Conservation (phyloP, 2,113 vertebrate species). For the Orycteropus afer region DNA sequence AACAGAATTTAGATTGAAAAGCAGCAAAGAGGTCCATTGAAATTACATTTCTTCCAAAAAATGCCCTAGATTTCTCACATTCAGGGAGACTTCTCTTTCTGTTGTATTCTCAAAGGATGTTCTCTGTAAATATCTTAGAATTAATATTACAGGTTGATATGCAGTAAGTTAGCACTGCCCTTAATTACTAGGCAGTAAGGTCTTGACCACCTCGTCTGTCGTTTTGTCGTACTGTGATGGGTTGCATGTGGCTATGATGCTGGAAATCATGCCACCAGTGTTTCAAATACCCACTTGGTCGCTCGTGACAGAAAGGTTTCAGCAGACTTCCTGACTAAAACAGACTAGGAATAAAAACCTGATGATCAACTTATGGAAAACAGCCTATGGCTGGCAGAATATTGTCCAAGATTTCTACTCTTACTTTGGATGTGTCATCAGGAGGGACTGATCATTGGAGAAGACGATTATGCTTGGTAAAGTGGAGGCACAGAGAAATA, state of each 20-base stretch:
- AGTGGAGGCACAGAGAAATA: not conserved
- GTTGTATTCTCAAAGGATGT: not conserved
- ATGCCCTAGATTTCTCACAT: not conserved
- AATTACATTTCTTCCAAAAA: not conserved
- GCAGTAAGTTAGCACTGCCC: not conserved
- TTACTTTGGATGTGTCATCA: not conserved
- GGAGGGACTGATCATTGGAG: not conserved
- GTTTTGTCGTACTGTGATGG: not conserved
- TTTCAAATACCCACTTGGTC: not conserved
- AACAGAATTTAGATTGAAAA: not conserved
- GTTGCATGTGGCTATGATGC: not conserved
- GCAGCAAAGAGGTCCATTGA: not conserved
- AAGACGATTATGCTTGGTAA: not conserved
- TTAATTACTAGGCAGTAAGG: not conserved
- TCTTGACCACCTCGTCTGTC: not conserved
- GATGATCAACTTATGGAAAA: not conserved
- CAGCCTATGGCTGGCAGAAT: not conserved
- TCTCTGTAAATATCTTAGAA: not conserved
- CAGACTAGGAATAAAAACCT: too few relatives aligned
- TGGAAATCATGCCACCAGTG: not conserved
- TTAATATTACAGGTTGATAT: not conserved
- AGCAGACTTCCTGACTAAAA: not conserved
- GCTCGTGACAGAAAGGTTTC: not conserved
- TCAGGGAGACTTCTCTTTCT: not conserved
- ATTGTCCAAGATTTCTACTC: not conserved